Evolutionary conservation across 2,888 invertebrate species (phyloP), one percentile per base, ranked within the genome.

Genomic region (Creontiades dilutus): DNA sequence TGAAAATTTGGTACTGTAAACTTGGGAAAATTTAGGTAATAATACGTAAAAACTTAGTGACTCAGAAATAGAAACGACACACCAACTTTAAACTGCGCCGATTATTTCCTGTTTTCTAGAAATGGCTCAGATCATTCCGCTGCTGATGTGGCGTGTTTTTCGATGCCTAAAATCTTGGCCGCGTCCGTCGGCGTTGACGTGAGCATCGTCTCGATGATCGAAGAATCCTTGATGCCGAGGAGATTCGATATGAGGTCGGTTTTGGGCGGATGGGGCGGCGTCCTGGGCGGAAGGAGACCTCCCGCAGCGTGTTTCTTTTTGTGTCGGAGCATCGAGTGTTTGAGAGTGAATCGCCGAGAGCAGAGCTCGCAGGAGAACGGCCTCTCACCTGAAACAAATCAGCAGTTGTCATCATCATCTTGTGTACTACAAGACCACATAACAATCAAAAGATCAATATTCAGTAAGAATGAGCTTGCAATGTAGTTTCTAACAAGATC

Each of bases 241-340:
- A 98, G 94, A 93, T 98, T 98, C 13, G 98, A 97, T 92, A 98
- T 97, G 90, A 98, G 94, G 93, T 98, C 97, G 0, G 92, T 92
- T 46, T 92, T 92, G 91, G 95, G 76, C 0, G 87, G 76, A 5
- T 23, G 48, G 0, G 88, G 48, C 95, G 27, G 27, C 92, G 95
- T 95, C 92, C 47, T 47, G 0, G 48, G 27, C 0, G 46, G 68
- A 12, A 76, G 28, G 37, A 27, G 5, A 2, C 78, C 76, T 12
- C 89, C 47, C 11, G 84, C 48, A 14, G 95, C 95, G 93, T 98
- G 98, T 93, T 98, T 98, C 94, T 98, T 98, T 92, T 97, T 95
- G 93, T 98, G 98, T 0, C 98, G 95, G 92, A 98, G 94, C 98
- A 98, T 98, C 93, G 97, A 97, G 94, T 98, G 98, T 93, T 98